Base-by-base conservation (phyloP, 2,888 invertebrate species). In the Drosophila cognata region DNA sequence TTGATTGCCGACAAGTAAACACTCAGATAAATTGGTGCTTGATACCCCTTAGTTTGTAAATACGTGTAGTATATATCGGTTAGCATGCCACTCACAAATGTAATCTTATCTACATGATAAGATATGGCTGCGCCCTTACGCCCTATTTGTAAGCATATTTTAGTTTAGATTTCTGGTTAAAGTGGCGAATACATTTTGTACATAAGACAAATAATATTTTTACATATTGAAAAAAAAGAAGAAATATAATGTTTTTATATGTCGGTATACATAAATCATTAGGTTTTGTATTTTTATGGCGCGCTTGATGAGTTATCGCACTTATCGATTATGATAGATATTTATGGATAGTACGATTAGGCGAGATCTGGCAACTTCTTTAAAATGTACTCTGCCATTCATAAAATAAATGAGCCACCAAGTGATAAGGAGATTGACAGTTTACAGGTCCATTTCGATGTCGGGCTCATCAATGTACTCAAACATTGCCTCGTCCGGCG, bases 1-100 rank as follows among this genome's bases (percentile, higher is more conserved):
- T 56, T 74, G 74, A 77, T 77, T 77, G 77, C 77, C 77, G 62
- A 29, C 33, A 35, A 64, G 41, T 33, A 46, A 57, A 71, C 46
- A 56, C 35, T 71, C 50, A 55, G 28, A 41, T 63, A 67, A 53
- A 43, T 75, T 65, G 79, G 77, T 78, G 77, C 67, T 65, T 65
- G 75, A 52, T 53, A 59, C 10, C 21, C 36, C 11, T 11, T 77
- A 78, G 59, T 13, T 41, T 66, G 31, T 63, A 71, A 66, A 57
- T 64, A 63, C 29, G 36, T 57, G 5, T 41, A 5, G 13, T 13
- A 2, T 48, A 16, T 48, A 7, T 28, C 25, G 41, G 11, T 60
- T 36, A 43, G 38, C 43, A 58, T 33, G 63, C 25, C 33, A 38
- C 36, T 46, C 29, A 31, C 62, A 71, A 53, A 13, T 55, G 33